A percentile compares a stretch with the other conserved stretches of the same genome.
These are phyloP conservation scores for Parnassius apollo DNA, from an alignment of 2,888 invertebrate species.

Conservation along the genomic window DNA sequence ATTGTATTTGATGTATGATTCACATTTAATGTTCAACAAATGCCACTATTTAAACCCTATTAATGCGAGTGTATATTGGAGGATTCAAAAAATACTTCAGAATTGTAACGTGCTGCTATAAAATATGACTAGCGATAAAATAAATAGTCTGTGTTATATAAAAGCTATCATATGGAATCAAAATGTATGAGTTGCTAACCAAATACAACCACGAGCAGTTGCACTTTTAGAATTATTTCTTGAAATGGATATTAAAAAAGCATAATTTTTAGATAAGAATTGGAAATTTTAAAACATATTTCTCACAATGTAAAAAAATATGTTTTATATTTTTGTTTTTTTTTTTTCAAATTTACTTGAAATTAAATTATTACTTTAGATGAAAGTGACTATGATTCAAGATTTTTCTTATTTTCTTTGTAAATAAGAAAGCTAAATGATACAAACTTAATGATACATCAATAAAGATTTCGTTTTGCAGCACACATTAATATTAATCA, in stretches of 20 bases:
- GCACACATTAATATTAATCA: constrained; percentile 62
- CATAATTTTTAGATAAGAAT: neutral
- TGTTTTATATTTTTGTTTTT: constrained; percentile 8
- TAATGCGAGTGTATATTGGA: constrained; percentile 28
- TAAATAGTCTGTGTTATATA: constrained; percentile 40
- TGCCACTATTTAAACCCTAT: neutral
- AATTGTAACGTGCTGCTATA: constrained; percentile 52
- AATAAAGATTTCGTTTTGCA: constrained; percentile 66
- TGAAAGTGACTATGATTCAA: constrained; percentile 9
- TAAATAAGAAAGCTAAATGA: constrained; percentile 49
- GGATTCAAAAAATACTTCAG: constrained; percentile 30
- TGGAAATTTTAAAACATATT: constrained; percentile 9
- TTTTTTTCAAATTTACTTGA: constrained; percentile 8
- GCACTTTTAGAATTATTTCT: neutral
- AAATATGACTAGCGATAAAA: constrained; percentile 63
- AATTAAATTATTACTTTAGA: constrained; percentile 6
- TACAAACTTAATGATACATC: constrained; percentile 62
- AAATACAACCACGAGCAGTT: no score
- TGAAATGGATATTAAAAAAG: neutral
- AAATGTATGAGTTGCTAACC: constrained; percentile 28
- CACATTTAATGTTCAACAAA: neutral
- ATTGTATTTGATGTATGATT: neutral
- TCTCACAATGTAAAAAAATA: constrained; percentile 6
- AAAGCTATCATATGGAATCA: constrained; percentile 49
- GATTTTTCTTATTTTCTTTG: constrained; percentile 3